These are phyloP conservation scores for Grus americana DNA, from an alignment of 2,113 vertebrate genomes.

Conservation along the genomic window DNA sequence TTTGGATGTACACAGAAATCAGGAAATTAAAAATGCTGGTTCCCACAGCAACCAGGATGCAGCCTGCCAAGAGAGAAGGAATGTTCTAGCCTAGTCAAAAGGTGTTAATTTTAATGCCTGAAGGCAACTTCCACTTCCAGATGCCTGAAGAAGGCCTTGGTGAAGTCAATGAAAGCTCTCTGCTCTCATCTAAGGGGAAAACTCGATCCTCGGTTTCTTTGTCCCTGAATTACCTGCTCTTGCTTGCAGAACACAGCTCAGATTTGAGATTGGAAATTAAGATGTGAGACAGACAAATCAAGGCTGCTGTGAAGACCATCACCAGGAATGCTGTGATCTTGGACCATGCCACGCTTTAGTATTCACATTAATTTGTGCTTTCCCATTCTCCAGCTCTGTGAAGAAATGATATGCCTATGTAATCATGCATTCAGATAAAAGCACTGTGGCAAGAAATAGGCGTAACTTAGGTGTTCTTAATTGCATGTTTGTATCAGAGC, in stretches of 20 bases:
- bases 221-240: background rate
- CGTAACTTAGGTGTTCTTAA: background rate
- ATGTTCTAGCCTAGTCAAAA: conserved; percentile 27
- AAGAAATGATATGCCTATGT: background rate
- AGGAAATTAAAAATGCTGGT: conserved; percentile 55
- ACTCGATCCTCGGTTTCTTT: background rate
- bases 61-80: conserved; percentile 43
- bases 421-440: background rate
- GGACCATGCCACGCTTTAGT: background rate
- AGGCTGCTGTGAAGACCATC: background rate
- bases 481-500: background rate
- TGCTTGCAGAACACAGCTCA: background rate
- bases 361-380: background rate
- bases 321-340: background rate
- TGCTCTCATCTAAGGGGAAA: background rate
- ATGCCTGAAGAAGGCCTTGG: background rate
- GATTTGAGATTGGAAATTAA: background rate
- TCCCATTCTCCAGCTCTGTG: background rate
- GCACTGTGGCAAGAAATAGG: background rate
- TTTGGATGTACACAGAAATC: conserved; percentile 27
- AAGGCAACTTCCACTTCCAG: background rate
- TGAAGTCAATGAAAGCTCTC: background rate
- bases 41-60: conserved; percentile 63
- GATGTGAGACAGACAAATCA: background rate
- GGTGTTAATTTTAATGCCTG: conserved; percentile 42